These are phyloP conservation scores for Vespertilio murinus DNA, from an alignment of 2,797 vertebrate species.

Conservation along the genomic window DNA sequence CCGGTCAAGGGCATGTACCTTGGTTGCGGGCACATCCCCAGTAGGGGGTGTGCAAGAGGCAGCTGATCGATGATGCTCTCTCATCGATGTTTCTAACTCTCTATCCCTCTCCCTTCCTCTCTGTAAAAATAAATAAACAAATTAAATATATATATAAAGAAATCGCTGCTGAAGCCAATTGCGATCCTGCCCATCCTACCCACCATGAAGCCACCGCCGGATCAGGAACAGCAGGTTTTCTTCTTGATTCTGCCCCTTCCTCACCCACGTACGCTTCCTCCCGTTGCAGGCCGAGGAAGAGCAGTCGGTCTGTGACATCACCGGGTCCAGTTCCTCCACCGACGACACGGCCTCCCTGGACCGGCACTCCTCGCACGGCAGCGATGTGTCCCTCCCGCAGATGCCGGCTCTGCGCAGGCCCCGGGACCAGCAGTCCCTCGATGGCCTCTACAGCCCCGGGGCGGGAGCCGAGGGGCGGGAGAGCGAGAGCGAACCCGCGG, in stretches of 20 bases:
- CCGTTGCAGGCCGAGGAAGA: constrained; percentile 82
- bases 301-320: constrained; percentile 79
- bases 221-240: neutral
- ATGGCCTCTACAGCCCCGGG: constrained; percentile 81
- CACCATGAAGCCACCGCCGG: neutral
- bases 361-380: constrained; percentile 85
- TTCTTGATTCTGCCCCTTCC: neutral
- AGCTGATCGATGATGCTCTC: too few species aligned
- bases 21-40: too few species aligned
- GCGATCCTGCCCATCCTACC: neutral
- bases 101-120: too few species aligned
- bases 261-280: accelerated
- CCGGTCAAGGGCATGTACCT: too few species aligned
- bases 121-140: too few species aligned
- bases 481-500: constrained; percentile 71
- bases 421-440: constrained; percentile 79
- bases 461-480: constrained; percentile 76
- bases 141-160: neutral
- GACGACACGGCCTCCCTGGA: constrained; percentile 89
- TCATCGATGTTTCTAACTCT: too few species aligned
- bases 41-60: too few species aligned
- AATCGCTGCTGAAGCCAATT: neutral
- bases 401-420: constrained; percentile 60
- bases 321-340: constrained; percentile 89
- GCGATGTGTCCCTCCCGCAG: constrained; percentile 83